Evolutionary conservation across 1,140 invertebrate species (phyloP).

Genomic region (Drosophila setifemur): DNA sequence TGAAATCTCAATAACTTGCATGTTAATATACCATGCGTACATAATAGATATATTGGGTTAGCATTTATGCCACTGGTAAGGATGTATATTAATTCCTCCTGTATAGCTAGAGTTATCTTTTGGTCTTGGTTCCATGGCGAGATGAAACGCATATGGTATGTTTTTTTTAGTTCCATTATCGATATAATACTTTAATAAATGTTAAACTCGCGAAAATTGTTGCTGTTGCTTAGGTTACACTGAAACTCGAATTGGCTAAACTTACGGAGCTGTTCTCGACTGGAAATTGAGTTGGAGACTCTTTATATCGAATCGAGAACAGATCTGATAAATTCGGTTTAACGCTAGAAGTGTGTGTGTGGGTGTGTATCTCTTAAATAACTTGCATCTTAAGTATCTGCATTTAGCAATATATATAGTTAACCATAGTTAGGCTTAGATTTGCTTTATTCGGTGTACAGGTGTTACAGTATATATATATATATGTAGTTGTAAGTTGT

Average conservation of each 20-base stretch:
- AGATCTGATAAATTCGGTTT: slow-evolving; percentile 71
- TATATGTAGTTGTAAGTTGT: slow-evolving; percentile 43
- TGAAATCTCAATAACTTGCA: slow-evolving; percentile 34
- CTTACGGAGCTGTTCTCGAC: slow-evolving; percentile 35
- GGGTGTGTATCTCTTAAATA: slow-evolving; percentile 23
- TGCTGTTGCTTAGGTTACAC: slow-evolving; percentile 67
- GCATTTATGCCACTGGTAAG: slow-evolving; percentile 20
- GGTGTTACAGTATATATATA: slow-evolving; percentile 56
- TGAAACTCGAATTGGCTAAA: slow-evolving; percentile 75
- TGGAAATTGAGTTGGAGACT: neutral
- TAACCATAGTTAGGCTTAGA: slow-evolving; percentile 39
- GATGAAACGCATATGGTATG: slow-evolving; percentile 41
- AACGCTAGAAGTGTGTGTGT: slow-evolving; percentile 64
- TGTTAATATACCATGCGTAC: too few species aligned
- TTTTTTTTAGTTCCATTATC: slow-evolving; percentile 40
- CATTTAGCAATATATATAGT: slow-evolving; percentile 18
- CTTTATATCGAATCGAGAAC: slow-evolving; percentile 13
- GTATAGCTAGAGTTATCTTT: slow-evolving; percentile 45
- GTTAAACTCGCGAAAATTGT: slow-evolving; percentile 73
- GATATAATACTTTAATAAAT: slow-evolving; percentile 66
- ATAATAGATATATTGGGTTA: slow-evolving; percentile 16
- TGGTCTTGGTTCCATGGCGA: slow-evolving; percentile 57
- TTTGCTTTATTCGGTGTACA: slow-evolving; percentile 66
- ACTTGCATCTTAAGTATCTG: neutral
- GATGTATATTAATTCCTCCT: slow-evolving; percentile 2